Conservation (phyloP, 2,888 invertebrate species). For the Torymus tubicola region DNA sequence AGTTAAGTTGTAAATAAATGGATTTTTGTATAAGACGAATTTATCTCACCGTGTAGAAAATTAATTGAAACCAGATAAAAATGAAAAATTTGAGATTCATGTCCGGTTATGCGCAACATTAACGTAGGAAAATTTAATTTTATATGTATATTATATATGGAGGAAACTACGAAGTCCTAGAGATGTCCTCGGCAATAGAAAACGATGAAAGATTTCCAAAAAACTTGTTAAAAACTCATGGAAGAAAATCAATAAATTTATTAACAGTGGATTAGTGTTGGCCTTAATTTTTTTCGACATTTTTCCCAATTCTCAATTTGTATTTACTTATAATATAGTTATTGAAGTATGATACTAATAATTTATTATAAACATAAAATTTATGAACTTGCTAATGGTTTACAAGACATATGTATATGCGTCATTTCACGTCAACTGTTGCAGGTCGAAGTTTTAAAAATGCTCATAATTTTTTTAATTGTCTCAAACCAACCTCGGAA, state of each 20-base stretch:
- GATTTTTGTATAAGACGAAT: slow-evolving; percentile 50
- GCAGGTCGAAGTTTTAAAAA: no score
- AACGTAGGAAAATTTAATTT: slow-evolving; percentile 52
- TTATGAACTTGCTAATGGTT: not conserved
- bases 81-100: slow-evolving; percentile 39
- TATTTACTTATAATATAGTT: no score
- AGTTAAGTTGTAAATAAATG: slow-evolving; percentile 53
- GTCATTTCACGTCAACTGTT: no score
- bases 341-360: no score
- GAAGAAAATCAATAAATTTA: slow-evolving; percentile 53
- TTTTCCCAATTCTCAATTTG: no score
- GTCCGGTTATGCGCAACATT: slow-evolving; percentile 36
- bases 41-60: slow-evolving; percentile 42
- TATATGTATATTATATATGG: slow-evolving; percentile 49
- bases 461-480: no score
- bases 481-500: no score
- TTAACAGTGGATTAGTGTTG: slow-evolving; percentile 25
- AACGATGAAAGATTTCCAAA: slow-evolving; percentile 26
- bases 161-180: slow-evolving; percentile 30
- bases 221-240: slow-evolving; percentile 44
- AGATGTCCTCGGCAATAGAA: slow-evolving; percentile 39
- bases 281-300: no score
- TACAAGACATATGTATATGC: no score
- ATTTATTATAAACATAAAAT: not conserved
- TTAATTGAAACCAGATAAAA: slow-evolving; percentile 13